phyloP scores from a whole-genome alignment of 2,888 invertebrate species.

The Congeria kusceri region DNA sequence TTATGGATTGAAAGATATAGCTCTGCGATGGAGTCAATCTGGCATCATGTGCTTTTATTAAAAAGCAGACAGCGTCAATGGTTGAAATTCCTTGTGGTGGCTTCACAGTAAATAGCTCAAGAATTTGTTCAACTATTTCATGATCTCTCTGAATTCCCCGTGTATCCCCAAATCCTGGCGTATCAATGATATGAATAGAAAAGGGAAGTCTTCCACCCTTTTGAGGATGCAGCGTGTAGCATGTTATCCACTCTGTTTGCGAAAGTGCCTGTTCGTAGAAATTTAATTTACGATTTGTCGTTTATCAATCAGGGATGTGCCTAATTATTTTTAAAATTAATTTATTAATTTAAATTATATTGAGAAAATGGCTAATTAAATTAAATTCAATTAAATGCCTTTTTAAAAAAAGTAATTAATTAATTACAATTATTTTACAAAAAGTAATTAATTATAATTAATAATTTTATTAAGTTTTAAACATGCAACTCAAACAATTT shows the following conservation, averaged over 20 bases:
- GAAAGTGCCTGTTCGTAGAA: conserved; percentile 29
- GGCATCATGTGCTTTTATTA: conserved; percentile 60
- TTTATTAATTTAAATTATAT: too few relatives aligned
- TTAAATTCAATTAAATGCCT: too few relatives aligned
- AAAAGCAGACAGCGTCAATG: conserved; percentile 61
- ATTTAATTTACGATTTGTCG: too few relatives aligned
- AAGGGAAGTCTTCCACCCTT: conserved; percentile 21
- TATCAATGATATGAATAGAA: conserved; percentile 38
- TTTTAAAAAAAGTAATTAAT: too few relatives aligned
- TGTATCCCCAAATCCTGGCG: conserved; percentile 47
- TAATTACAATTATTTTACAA: too few relatives aligned
- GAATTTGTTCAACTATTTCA: conserved; percentile 33
- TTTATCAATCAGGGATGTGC: too few relatives aligned
- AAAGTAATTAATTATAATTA: too few relatives aligned
- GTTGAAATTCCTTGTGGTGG: conserved; percentile 42
- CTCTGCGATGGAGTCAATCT: conserved; percentile 55
- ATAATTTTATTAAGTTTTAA: too few relatives aligned
- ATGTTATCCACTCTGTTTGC: conserved; percentile 57
- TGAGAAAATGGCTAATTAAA: too few relatives aligned
- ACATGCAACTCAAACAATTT: too few relatives aligned
- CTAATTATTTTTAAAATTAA: too few relatives aligned
- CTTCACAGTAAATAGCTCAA: conserved; percentile 14
- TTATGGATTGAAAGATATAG: conserved; percentile 58
- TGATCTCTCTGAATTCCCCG: conserved; percentile 37
- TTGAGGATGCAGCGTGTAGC: conserved; percentile 34